Conservation (phyloP, 2,113 vertebrate genomes). For the Lamprotornis superbus region DNA sequence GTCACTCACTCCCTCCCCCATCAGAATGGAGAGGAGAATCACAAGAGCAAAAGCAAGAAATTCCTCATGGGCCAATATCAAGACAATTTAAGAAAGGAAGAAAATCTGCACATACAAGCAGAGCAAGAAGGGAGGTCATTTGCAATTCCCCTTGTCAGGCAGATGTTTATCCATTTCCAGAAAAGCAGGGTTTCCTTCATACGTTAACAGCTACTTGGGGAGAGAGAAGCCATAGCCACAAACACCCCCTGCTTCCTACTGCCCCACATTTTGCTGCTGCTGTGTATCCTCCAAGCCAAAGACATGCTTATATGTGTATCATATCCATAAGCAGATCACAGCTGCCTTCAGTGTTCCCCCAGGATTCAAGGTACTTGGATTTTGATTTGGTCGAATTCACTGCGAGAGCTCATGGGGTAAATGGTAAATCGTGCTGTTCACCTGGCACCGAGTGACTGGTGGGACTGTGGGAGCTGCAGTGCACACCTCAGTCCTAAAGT, state of each 20-base stretch:
- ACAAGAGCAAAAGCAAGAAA: background rate
- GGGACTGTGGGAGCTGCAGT: background rate
- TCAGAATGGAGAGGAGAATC: background rate
- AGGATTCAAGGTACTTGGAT: background rate
- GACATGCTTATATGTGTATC: too few species aligned
- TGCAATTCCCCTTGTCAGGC: background rate
- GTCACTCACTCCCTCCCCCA: fast-evolving
- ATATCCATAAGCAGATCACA: background rate
- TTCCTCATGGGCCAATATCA: background rate
- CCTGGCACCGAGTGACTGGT: too few species aligned
- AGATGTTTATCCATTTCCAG: background rate
- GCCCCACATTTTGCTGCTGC: background rate
- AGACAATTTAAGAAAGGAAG: background rate
- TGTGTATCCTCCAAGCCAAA: fast-evolving
- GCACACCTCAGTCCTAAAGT: background rate
- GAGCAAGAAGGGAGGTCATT: background rate
- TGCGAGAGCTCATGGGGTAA: fast-evolving
- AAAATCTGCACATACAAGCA: background rate
- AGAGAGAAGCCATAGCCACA: background rate
- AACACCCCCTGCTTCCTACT: background rate
- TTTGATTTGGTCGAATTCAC: background rate
- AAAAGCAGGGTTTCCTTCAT: background rate
- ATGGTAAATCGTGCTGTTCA: fast-evolving
- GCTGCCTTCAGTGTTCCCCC: background rate
- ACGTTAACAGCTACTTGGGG: background rate